Evolutionary conservation across 2,113 vertebrate species (phyloP), one percentile per base, ranked within the genome.

Genomic region (Ascaphus truei): DNA sequence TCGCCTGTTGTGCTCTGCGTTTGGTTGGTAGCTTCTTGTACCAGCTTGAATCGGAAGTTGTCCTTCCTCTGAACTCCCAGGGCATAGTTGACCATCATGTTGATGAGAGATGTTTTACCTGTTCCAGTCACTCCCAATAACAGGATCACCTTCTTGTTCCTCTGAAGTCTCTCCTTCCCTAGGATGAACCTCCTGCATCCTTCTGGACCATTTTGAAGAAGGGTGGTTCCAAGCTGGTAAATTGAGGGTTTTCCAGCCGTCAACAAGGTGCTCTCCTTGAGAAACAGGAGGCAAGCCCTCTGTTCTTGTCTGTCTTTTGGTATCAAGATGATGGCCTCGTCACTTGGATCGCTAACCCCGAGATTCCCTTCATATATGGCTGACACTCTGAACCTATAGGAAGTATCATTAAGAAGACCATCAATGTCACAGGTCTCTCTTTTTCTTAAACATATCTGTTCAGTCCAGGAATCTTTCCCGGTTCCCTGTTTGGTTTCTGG

Each of bases 1-100:
- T 75, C 68, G 7, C 80, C 79, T 0, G 79, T 84, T 56, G 86
- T 83, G 3, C 78, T 84, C 3, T 81, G 34, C 29, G 77, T 72
- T 62, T 82, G 83, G 1, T 72, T 72, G 22, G 60, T 66, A 1
- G n/a, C 33, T 30, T 83, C 77, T 0, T 62, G 30, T 36, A 52
- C 12, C 1, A 64, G 48, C 3, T 62, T 7, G 39, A 45, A 30
- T 30, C 59, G 29, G 67, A 59, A 77, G 0, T 30, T 0, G 20
- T 83, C 75, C 2, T 65, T 26, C 79, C 78, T 80, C 10, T 68
- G 0, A 0, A 86, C 80, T 3, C 79, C 84, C 1, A 85, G 55
- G 8, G 80, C 79, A 16, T 76, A 79, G 55, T 81, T 84, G 41
- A 77, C 30, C 74, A 83, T 78, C 8, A 39, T 27, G 9, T 64